Evolutionary conservation across 2,113 vertebrate genomes (phyloP), one percentile per base, ranked within the genome.

Genomic region (Chamaetylas fuelleborni): DNA sequence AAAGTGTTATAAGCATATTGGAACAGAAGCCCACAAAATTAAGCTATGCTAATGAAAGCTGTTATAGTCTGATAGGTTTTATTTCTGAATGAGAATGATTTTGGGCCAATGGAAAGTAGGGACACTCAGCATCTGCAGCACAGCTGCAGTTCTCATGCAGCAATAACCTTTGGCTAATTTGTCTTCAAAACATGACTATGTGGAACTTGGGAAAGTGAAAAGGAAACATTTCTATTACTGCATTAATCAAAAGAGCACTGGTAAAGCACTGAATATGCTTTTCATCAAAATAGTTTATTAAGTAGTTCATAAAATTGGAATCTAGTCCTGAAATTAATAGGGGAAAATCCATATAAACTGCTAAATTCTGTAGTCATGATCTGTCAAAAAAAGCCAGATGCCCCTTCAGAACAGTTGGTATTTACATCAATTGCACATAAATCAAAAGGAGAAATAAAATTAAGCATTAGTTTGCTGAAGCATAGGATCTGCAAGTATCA

Each of bases 111-210:
- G 48, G 85, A 78, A 93, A 93, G 66, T 54, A 72, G 28, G 66
- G 58, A 72, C 91, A 47, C 50, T 87, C 58, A 13, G 83, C 89
- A 92, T 96, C 95, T 95, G 93, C 57, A 66, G 45, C 91, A 93
- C 95, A 96, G 84, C 91, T 95, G 94, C 83, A 81, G 86, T 92
- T 95, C 88, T 94, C 90, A 92, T 92, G 86, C 71, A 86, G 92
- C 79, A 81, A 74, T 95, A 95, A 94, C 91, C 92, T 97, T 93
- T 91, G 83, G 51, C 72, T 96, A 93, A 95, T 93, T 91, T 91
- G 86, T 96, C 94, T 95, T 97, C 92, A 88, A 82, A 93, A 88
- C 65, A 88, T 88, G 86, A 94, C 95, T 88, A 6, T 94, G 67
- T 94, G 74, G 88, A 95, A 92, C 90, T 95, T 92, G 82, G 81